phyloP scores from a whole-genome alignment of 2,113 vertebrate species.

The Asarcornis scutulata region DNA sequence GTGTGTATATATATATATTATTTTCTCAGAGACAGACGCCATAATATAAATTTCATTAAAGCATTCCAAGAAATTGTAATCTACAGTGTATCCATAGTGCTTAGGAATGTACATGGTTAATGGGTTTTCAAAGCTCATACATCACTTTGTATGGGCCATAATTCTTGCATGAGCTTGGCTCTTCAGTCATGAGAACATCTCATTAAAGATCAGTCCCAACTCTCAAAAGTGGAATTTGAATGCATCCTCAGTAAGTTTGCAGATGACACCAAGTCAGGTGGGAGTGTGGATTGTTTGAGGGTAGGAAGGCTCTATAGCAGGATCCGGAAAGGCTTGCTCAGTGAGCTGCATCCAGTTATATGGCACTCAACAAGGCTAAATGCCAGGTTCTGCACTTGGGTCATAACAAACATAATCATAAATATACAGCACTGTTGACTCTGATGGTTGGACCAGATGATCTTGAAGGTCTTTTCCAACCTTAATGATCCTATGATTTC shows the following conservation, averaged over 20 bases:
- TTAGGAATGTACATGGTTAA: background rate
- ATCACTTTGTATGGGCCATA: background rate
- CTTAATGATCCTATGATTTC: background rate
- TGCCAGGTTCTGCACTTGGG: background rate
- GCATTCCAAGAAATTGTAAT: background rate
- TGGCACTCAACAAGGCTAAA: background rate
- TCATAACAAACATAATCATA: background rate
- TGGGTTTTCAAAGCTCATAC: background rate
- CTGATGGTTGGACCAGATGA: background rate
- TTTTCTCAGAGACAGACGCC: conserved; percentile 6
- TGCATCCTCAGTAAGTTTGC: background rate
- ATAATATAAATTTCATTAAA: background rate
- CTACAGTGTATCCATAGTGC: background rate
- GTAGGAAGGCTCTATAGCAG: background rate
- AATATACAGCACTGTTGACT: too few species aligned
- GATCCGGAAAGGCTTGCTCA: background rate
- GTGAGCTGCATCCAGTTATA: background rate
- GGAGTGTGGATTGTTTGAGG: background rate
- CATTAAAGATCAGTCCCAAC: background rate
- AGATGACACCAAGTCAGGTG: background rate
- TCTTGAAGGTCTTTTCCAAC: background rate
- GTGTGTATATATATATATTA: background rate
- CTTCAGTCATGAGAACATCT: background rate
- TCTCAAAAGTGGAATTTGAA: background rate
- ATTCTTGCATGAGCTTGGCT: background rate